phyloP scores from a whole-genome alignment of 2,113 vertebrate species.

The Pelusios castaneus region DNA sequence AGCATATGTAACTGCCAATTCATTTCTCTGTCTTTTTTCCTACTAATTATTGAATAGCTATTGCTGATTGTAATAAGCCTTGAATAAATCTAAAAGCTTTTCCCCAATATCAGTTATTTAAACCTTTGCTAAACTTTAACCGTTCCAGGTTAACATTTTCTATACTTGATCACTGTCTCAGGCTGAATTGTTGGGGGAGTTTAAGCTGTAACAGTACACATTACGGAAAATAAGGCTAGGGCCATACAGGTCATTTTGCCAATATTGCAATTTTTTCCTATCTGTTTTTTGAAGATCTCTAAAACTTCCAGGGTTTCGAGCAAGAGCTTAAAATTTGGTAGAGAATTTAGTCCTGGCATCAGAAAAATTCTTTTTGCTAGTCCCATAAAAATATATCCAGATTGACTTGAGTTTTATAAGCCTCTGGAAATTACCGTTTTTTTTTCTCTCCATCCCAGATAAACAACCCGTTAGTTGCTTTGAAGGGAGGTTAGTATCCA shows the following conservation, averaged over 20 bases:
- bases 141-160: not conserved
- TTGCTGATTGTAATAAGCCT: not conserved
- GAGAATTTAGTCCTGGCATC: not conserved
- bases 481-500: no score
- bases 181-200: not conserved
- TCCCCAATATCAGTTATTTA: not conserved
- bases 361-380: not conserved
- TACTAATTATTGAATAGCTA: not conserved
- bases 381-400: not conserved
- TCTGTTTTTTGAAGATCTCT: not conserved
- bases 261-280: not conserved
- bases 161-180: not conserved
- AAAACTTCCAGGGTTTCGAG: not conserved
- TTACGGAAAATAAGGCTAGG: not conserved
- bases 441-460: not conserved
- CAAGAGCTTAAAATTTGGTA: not conserved
- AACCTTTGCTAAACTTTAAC: not conserved
- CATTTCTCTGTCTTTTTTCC: not conserved
- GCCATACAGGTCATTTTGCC: not conserved
- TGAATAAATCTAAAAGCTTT: not conserved
- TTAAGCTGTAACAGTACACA: not conserved
- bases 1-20: not conserved
- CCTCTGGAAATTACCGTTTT: not conserved
- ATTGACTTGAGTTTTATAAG: not conserved
- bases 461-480: accelerated